Percentiles rank a stretch among this genome's conserved stretches.
Conservation (phyloP, 2,888 invertebrate genomes). For the Phragmatobia fuliginosa region DNA sequence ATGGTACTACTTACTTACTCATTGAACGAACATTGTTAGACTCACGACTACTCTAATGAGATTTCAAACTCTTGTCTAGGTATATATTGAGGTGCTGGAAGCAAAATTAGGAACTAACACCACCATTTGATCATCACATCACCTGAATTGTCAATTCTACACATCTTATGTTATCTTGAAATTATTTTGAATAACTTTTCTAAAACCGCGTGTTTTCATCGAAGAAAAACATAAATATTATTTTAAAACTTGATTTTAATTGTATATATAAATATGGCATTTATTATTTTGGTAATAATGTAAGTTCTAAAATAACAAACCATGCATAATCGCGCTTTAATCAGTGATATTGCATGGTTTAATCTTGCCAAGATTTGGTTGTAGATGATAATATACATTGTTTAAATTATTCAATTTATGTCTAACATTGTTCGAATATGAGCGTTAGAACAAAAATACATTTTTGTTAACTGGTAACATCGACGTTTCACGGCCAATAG, state of each 20-base stretch:
- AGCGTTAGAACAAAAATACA: slow-evolving; percentile 34
- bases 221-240: neutral
- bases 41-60: neutral
- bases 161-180: neutral
- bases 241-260: neutral
- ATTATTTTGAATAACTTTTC: neutral
- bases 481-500: slow-evolving; percentile 42
- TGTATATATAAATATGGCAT: neutral
- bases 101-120: too few relatives aligned
- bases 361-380: neutral
- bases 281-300: neutral
- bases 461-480: slow-evolving; percentile 50
- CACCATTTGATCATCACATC: too few relatives aligned
- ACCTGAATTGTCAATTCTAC: too few relatives aligned
- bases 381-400: neutral
- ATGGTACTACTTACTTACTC: slow-evolving; percentile 34
- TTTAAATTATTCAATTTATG: neutral
- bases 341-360: neutral
- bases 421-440: slow-evolving; percentile 23
- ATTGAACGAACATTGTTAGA: slow-evolving; percentile 20
- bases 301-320: too few relatives aligned
- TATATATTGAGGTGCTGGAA: too few relatives aligned
- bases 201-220: neutral
- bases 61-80: too few relatives aligned
- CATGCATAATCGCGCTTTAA: too few relatives aligned